Evolutionary conservation across 2,888 invertebrate species (phyloP), one percentile per base, ranked within the genome.

Genomic region (Chrysotoxum bicinctum): DNA sequence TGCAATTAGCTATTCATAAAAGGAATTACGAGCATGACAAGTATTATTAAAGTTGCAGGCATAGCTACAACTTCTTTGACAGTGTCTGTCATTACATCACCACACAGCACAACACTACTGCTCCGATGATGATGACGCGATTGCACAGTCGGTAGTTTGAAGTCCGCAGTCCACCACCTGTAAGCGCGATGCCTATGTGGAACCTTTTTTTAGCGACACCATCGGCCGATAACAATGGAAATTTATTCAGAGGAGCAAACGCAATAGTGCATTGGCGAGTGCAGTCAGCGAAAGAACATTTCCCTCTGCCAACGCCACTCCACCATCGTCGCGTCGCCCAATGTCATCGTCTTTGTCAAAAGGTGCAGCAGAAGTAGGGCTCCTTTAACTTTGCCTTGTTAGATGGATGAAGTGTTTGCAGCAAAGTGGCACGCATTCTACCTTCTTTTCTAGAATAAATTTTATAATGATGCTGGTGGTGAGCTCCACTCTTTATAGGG

Each of bases 1-100:
- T 45, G 74, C 74, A 86, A 82, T 86, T 82, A 82, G 69, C 73
- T 82, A 86, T 86, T 86, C 82, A 70, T 74, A 82, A 82, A 80
- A 50, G 75, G 80, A 86, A 77, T 73, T 54, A 77, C 64, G 68
- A 72, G 72, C 85, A 81, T 81, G 85, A 81, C 85, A 76, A 52
- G 35, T 50, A 76, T 76, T 60, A 66, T 58, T 66, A 50, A 50
- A 52, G 73, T 82, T 75, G 75, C 52, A 45, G n/a, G 19, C 45
- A 56, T 14, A 30, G 16, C 45, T 48, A 26, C 43, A 30, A 62
- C 69, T 32, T 70, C 64, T 45, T 62, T 43, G 68, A 62, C 58
- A 56, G 37, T 60, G 45, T 73, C 45, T 23, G 54, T 69, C 40
- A 35, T 50, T 66, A 26, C 69, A 43, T 68, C 43, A 19, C 48